These are phyloP conservation scores for Ctenopoma multispine DNA, from an alignment of 2,797 vertebrate species.

Conservation along the genomic window DNA sequence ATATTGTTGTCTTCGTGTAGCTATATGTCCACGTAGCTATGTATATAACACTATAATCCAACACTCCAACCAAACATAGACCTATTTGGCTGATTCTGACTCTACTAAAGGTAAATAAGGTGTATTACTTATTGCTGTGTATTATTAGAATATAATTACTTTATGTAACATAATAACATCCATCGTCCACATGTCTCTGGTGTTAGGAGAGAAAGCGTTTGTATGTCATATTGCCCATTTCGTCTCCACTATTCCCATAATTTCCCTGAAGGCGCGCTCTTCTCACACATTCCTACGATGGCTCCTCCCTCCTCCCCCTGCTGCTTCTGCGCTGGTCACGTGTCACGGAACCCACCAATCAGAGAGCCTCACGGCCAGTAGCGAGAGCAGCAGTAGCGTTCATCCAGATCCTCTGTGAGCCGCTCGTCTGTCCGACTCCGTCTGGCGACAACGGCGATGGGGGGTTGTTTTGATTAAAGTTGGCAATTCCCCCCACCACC, in stretches of 20 bases:
- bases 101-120: background rate
- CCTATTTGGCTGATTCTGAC: background rate
- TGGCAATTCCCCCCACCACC: no score
- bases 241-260: slow-evolving; percentile 56
- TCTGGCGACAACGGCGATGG: slow-evolving; percentile 50
- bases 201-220: background rate
- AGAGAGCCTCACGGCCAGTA: slow-evolving; percentile 27
- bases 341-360: slow-evolving; percentile 76
- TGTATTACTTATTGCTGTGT: background rate
- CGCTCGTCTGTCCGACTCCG: slow-evolving; percentile 54
- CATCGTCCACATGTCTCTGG: background rate
- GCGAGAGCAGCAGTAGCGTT: slow-evolving; percentile 37
- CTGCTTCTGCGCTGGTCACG: slow-evolving; percentile 69
- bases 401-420: slow-evolving; percentile 18
- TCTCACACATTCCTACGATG: slow-evolving; percentile 71
- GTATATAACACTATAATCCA: no score
- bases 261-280: slow-evolving; percentile 70
- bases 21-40: background rate
- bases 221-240: slow-evolving; percentile 2
- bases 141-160: background rate
- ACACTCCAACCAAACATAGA: no score
- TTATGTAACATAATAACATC: no score
- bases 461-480: slow-evolving; percentile 74
- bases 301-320: slow-evolving; percentile 71
- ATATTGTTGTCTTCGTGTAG: background rate